Evolutionary conservation across 2,113 vertebrate genomes (phyloP).

Genomic region (Hemiscyllium ocellatum): DNA sequence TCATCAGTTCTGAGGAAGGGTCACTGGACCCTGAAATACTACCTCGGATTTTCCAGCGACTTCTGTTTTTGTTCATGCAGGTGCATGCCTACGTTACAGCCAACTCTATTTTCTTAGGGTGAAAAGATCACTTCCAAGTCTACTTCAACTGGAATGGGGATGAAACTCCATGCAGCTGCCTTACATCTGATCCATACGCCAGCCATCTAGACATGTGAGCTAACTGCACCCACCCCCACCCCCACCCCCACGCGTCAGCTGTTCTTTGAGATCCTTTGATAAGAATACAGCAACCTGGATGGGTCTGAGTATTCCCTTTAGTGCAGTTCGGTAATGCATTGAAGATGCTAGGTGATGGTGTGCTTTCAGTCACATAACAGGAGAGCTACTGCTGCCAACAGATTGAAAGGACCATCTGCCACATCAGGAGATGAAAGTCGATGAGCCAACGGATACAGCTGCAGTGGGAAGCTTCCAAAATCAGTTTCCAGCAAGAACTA

Average conservation of each 20-base stretch:
- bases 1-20: too few species aligned
- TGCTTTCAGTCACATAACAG: not conserved
- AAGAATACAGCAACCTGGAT: not conserved
- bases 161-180: not conserved
- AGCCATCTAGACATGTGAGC: not conserved
- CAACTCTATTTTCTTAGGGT: not conserved
- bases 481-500: not conserved
- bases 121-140: not conserved
- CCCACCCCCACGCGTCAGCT: too few species aligned
- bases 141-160: not conserved
- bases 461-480: not conserved
- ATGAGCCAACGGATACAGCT: slow-evolving; percentile 28
- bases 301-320: not conserved
- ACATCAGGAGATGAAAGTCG: not conserved
- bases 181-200: not conserved
- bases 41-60: too few species aligned
- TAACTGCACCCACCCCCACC: not conserved
- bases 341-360: not conserved
- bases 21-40: too few species aligned
- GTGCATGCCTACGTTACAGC: not conserved
- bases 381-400: not conserved
- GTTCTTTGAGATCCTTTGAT: not conserved
- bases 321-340: not conserved
- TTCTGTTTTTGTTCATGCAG: not conserved
- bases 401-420: not conserved